Evolutionary conservation across 2,888 invertebrate species (phyloP).

Genomic region (Onthophagus sagittarius): DNA sequence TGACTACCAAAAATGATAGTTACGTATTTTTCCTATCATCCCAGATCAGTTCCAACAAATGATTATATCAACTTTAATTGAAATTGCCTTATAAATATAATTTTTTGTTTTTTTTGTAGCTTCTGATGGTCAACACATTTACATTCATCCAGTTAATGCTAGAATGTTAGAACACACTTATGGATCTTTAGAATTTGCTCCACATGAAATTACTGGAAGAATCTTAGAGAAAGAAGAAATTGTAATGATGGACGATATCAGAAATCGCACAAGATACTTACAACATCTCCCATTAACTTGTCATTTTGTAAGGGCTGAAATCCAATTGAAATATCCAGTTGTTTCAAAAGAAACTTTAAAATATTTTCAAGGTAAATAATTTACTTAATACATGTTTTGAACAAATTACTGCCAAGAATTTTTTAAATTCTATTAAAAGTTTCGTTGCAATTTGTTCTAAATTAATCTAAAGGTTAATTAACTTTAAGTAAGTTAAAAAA

Average conservation of each 20-base stretch:
- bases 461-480: constrained; percentile 42
- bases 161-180: constrained; percentile 84
- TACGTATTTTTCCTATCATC: too few relatives aligned
- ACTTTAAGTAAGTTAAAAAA: constrained; percentile 30
- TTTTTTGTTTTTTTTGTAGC: constrained; percentile 52
- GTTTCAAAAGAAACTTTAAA: constrained; percentile 66
- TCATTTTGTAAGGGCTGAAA: constrained; percentile 86
- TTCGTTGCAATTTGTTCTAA: constrained; percentile 35
- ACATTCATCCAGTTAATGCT: constrained; percentile 85
- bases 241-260: constrained; percentile 78
- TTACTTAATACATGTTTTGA: constrained; percentile 15
- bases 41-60: too few relatives aligned
- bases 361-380: constrained; percentile 61
- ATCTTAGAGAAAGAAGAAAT: constrained; percentile 85
- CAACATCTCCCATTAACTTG: constrained; percentile 88
- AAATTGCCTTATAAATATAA: not conserved
- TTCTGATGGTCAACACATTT: constrained; percentile 88
- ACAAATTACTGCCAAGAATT: constrained; percentile 10
- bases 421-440: constrained; percentile 17
- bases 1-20: too few relatives aligned
- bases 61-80: not conserved
- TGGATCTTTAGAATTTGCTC: constrained; percentile 75
- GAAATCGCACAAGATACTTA: constrained; percentile 70
- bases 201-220: constrained; percentile 66
- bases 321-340: constrained; percentile 70